Percentiles rank a stretch among this genome's conserved stretches.
Conservation (phyloP, 92 coral and sea anemone species). For the Parazoanthus swiftii region DNA sequence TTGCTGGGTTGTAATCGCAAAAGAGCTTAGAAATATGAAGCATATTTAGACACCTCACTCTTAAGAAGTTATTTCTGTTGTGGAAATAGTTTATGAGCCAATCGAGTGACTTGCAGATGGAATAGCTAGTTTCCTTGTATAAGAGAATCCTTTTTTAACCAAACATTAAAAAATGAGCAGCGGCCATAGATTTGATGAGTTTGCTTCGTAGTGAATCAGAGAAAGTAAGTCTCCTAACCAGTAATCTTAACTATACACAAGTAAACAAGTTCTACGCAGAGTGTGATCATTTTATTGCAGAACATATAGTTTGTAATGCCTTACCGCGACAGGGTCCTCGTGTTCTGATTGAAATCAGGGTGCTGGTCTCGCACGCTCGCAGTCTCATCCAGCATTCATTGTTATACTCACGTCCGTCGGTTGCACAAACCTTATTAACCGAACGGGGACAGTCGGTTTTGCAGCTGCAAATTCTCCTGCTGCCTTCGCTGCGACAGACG, state of each 20-base stretch:
- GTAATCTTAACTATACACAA: too few relatives aligned
- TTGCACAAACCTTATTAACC: not conserved
- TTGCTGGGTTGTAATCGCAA: not conserved
- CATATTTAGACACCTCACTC: not conserved
- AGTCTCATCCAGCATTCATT: conserved; percentile 32
- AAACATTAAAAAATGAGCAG: too few relatives aligned
- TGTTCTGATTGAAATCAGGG: conserved; percentile 9
- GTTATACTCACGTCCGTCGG: conserved; percentile 26
- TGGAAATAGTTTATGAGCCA: too few relatives aligned
- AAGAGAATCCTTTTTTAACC: too few relatives aligned
- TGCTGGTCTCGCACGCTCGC: conserved; percentile 25
- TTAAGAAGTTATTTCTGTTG: too few relatives aligned
- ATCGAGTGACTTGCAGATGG: too few relatives aligned
- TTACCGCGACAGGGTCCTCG: conserved; percentile 31
- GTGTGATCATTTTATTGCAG: not conserved
- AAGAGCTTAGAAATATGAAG: not conserved
- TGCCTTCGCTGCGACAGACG: conserved; percentile 7
- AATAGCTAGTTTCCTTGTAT: too few relatives aligned
- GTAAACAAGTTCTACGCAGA: too few relatives aligned
- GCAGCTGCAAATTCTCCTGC: conserved; percentile 13
- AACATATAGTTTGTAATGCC: not conserved
- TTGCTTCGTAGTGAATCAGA: too few relatives aligned
- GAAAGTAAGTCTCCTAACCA: too few relatives aligned
- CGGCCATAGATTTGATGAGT: too few relatives aligned
- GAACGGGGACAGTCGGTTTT: conserved; percentile 10